Evolutionary conservation across 2,797 vertebrate genomes (phyloP), one percentile per base, ranked within the genome.

Genomic region (Cossypha heuglini): DNA sequence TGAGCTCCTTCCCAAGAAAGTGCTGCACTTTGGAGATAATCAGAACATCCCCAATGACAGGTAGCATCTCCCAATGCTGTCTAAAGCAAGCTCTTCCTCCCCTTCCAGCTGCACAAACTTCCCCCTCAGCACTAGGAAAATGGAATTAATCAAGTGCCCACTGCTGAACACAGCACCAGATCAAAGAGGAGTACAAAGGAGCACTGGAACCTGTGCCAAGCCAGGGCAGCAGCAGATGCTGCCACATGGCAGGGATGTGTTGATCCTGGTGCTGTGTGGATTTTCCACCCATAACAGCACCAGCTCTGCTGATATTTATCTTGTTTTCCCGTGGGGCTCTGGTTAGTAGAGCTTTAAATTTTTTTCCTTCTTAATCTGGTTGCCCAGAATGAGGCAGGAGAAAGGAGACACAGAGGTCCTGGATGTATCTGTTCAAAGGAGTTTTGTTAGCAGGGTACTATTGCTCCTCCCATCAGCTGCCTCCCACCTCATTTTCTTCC

Each of bases 211-310:
- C 1, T 4, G n/a, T 74, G 63, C 86, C n/a, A 16, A 93, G 63
- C 28, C 72, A 86, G 55, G 80, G 64, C 75, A 87, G 72, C 75
- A 90, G 89, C 76, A 91, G 88, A 75, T 76, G 76, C 77, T 77
- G 38, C 88, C 78, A 77, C 80, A 18, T 8, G 35, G 58, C 80
- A 94, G 86, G 7, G 16, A 48, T 15, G 37, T 24, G 35, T 38
- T 62, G 59, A 69, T 82, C 35, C 74, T 58, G 13, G 38, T 8
- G 35, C 78, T 61, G 29, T 19, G 26, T 35, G 71, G 20, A 37
- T 68, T 94, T 83, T 79, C 43, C 57, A 42, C 45, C 66, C 49
- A 33, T 4, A 59, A 73, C 85, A 93, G 88, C 83, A 88, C 52
- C 43, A 86, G 55, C 48, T 46, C 35, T 31, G 58, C 69, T 58